A percentile compares a stretch with the other conserved stretches of the same genome.
These are phyloP conservation scores for Spheniscus humboldti DNA, from an alignment of 2,797 vertebrate species.

Conservation along the genomic window DNA sequence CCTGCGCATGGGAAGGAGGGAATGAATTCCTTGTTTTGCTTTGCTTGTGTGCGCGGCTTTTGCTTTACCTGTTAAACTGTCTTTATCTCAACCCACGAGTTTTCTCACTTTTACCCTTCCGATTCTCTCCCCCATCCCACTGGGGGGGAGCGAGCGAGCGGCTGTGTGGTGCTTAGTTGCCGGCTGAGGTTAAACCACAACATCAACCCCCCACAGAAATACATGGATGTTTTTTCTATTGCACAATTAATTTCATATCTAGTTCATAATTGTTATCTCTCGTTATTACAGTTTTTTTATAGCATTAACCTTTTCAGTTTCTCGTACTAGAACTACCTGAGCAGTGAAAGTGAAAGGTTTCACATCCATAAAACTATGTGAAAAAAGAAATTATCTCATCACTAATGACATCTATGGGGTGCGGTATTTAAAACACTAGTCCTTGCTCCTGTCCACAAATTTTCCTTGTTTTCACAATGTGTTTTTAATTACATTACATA, in stretches of 20 bases:
- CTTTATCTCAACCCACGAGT: too few relatives aligned
- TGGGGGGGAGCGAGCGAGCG: too few relatives aligned
- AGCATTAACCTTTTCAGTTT: neutral
- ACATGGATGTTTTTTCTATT: neutral
- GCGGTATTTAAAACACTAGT: neutral
- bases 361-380: neutral
- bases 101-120: too few relatives aligned
- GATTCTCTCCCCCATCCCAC: too few relatives aligned
- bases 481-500: neutral
- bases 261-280: neutral
- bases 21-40: too few relatives aligned
- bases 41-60: too few relatives aligned
- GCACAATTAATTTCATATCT: neutral
- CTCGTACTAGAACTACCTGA: neutral
- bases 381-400: neutral
- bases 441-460: neutral
- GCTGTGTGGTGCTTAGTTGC: too few relatives aligned
- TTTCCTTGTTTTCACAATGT: neutral
- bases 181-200: too few relatives aligned
- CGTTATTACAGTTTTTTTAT: neutral
- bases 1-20: too few relatives aligned
- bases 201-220: neutral
- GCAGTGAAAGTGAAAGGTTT: neutral
- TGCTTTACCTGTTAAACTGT: too few relatives aligned
- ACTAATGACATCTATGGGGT: accelerated